Evolutionary conservation across 2,113 vertebrate species (phyloP).

Genomic region (Mesocricetus auratus): DNA sequence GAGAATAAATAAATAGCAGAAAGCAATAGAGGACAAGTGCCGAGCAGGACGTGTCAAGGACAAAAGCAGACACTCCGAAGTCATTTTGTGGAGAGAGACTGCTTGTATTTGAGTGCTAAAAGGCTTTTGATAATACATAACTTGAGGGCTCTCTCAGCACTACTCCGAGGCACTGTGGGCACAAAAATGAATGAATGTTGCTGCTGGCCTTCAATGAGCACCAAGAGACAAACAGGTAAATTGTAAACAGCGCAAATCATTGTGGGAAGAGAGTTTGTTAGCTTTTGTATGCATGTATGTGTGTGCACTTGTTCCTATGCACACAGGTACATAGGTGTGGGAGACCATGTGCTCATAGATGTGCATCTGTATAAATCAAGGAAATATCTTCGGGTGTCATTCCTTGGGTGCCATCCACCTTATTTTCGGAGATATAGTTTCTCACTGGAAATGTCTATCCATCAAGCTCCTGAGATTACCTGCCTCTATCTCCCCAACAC

Average conservation of each 20-base stretch:
- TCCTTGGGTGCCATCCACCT: neutral
- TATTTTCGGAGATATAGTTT: neutral
- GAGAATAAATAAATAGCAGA: neutral
- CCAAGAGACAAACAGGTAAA: neutral
- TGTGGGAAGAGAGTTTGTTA: neutral
- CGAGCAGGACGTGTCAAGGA: neutral
- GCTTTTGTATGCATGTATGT: neutral
- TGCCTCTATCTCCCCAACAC: neutral
- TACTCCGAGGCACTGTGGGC: neutral
- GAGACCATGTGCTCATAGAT: neutral
- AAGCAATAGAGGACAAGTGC: neutral
- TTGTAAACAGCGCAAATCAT: neutral
- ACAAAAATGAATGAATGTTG: neutral
- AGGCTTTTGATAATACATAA: neutral
- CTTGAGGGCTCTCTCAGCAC: neutral
- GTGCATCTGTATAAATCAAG: neutral
- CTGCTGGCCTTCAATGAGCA: neutral
- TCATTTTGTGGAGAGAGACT: neutral
- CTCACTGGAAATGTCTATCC: neutral
- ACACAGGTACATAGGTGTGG: too few species aligned
- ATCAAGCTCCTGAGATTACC: neutral
- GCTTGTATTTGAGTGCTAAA: neutral
- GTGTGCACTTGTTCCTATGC: neutral
- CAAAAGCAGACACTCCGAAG: neutral
- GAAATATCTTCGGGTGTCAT: neutral